These are phyloP conservation scores for Myiotriccus ornatus DNA, from an alignment of 2,797 vertebrate species.

Conservation along the genomic window DNA sequence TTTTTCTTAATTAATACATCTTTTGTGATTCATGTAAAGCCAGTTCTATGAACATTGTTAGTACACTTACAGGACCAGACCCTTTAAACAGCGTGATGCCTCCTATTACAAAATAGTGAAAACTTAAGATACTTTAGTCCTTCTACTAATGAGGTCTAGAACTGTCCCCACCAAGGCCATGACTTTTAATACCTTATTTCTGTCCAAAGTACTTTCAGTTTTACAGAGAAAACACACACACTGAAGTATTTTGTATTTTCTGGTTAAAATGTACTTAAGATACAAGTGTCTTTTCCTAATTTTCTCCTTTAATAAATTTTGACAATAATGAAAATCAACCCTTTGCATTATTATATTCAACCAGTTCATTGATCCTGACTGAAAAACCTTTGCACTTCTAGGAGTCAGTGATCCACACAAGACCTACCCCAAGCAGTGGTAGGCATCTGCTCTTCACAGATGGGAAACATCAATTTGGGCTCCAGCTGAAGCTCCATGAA, in stretches of 20 bases:
- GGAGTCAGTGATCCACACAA: background rate
- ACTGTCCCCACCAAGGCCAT: background rate
- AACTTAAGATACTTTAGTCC: background rate
- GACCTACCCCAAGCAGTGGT: background rate
- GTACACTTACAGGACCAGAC: background rate
- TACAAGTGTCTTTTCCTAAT: background rate
- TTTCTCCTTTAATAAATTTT: background rate
- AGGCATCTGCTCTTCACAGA: background rate
- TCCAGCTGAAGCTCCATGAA: background rate
- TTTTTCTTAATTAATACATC: background rate
- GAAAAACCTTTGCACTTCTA: background rate
- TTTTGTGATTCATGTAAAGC: background rate
- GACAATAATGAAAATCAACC: background rate
- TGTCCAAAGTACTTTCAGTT: background rate
- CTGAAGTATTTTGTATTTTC: background rate
- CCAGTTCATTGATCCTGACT: accelerated
- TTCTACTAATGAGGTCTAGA: background rate
- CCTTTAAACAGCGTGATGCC: background rate
- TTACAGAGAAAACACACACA: background rate
- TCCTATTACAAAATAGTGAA: background rate
- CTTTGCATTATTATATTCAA: background rate
- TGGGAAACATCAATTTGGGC: background rate
- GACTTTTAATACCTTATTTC: background rate
- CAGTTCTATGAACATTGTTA: background rate
- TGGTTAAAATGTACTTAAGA: background rate